Conservation (phyloP, 64 coral and sea anemone genomes). For the Stylophora pistillata region DNA sequence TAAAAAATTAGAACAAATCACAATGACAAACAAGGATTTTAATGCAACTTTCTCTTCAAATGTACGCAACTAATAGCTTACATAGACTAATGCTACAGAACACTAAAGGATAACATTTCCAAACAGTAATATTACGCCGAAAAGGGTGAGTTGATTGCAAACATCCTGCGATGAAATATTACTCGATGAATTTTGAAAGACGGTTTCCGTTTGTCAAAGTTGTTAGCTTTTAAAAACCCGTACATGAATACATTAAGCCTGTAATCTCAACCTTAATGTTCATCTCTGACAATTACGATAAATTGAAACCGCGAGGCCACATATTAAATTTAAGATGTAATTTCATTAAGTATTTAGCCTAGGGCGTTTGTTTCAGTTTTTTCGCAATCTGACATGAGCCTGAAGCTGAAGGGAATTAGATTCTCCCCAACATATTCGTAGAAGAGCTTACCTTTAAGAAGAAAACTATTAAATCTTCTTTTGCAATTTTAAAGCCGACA, state of each 20-base stretch:
- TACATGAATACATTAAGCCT: background rate
- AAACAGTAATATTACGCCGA: conserved; percentile 21
- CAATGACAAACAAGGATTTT: no score
- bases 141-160: conserved; percentile 10
- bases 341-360: background rate
- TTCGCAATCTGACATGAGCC: background rate
- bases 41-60: no score
- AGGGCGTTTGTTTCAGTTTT: background rate
- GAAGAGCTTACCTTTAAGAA: background rate
- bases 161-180: conserved; percentile 40
- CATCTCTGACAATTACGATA: background rate
- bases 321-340: background rate
- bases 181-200: conserved; percentile 15
- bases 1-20: no score
- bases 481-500: background rate
- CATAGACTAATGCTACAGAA: background rate
- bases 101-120: background rate
- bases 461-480: background rate
- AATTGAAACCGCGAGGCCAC: background rate
- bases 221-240: conserved; percentile 13
- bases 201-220: conserved; percentile 11
- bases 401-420: background rate
- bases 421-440: background rate
- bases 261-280: background rate
- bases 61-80: background rate